Conservation (phyloP, 2,797 vertebrate genomes). For the Oryzias sinensis region DNA sequence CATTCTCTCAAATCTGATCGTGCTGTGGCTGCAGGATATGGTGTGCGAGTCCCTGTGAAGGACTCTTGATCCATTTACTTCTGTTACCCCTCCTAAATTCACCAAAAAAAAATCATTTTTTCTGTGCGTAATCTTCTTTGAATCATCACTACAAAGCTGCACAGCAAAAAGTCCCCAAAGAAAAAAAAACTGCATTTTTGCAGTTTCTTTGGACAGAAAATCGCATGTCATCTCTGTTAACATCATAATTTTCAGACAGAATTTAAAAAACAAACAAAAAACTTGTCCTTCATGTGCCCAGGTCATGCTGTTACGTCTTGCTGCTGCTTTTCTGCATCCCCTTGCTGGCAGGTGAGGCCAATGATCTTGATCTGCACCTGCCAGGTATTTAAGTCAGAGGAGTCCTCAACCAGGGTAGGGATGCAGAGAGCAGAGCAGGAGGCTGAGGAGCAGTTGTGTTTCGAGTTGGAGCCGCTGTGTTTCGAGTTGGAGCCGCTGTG, state of each 20-base stretch:
- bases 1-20: constrained; percentile 40
- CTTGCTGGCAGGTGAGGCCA: no score
- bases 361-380: no score
- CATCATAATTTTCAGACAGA: background rate
- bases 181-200: constrained; percentile 1
- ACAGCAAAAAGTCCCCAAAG: constrained; percentile 13
- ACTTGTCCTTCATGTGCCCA: no score
- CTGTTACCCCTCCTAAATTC: constrained; percentile 31
- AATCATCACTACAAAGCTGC: constrained; percentile 23
- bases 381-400: no score
- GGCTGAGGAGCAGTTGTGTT: no score
- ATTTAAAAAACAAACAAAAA: background rate
- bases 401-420: no score
- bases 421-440: no score
- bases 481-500: no score
- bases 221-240: background rate
- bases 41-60: constrained; percentile 17
- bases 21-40: constrained; percentile 36
- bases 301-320: no score
- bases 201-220: constrained; percentile 1
- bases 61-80: constrained; percentile 41
- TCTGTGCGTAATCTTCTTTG: constrained; percentile 36
- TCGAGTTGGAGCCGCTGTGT: no score
- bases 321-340: no score
- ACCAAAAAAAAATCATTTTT: constrained; percentile 41